Evolutionary conservation across 2,797 vertebrate species (phyloP).

Genomic region (Vireo griseus): DNA sequence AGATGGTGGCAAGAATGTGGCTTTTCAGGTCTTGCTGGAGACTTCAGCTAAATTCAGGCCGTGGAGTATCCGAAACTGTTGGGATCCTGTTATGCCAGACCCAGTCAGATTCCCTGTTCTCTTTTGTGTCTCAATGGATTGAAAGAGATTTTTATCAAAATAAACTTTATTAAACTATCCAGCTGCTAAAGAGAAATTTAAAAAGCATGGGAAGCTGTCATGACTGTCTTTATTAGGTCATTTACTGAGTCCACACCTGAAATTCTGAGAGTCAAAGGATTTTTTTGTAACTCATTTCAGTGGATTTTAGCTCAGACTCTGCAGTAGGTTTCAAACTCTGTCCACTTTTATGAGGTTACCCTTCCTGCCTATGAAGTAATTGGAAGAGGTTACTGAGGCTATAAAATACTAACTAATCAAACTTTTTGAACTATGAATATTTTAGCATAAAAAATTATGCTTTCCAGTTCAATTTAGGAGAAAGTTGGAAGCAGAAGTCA

Average conservation of each 20-base stretch:
- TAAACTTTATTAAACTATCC: conserved; percentile 33
- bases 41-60: conserved; percentile 1
- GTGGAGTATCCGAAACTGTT: background rate
- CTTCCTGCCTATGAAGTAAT: background rate
- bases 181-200: conserved; percentile 33
- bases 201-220: conserved; percentile 35
- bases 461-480: background rate
- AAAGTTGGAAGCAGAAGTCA: background rate
- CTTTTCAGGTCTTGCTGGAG: conserved; percentile 33
- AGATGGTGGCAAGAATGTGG: conserved; percentile 34
- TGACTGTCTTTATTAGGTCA: background rate
- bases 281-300: background rate
- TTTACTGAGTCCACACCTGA: background rate
- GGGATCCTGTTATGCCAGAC: background rate
- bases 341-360: background rate
- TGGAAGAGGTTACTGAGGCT: background rate
- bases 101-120: conserved; percentile 12
- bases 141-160: conserved; percentile 32
- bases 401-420: background rate
- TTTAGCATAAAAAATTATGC: background rate
- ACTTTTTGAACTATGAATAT: background rate
- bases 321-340: background rate
- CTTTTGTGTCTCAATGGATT: conserved; percentile 9
- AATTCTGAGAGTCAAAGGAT: background rate
- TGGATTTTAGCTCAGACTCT: background rate